Base-by-base conservation (phyloP, 92 coral and sea anemone genomes). In the Umimayanthus kanabou region DNA sequence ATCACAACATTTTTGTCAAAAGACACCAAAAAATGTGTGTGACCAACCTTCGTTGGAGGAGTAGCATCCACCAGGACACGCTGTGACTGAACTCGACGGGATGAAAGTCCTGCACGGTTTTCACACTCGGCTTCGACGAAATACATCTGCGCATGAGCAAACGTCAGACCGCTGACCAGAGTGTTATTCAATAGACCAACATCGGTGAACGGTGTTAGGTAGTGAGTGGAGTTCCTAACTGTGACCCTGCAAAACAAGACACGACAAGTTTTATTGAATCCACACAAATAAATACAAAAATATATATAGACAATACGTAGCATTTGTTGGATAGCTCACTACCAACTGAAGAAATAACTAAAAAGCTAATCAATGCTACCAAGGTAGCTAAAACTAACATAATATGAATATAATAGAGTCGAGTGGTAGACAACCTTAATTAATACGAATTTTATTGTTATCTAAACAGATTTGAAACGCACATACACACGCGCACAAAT, bases 1-100 rank as follows among this genome's bases (percentile, higher is more conserved):
- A 4, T 43, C 49, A 4, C 49, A 26, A 4, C 75, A 70, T 14
- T 26, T 4, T 26, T 26, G 39, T 73, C 8, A 33, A 28, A 20
- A 6, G 9, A 92, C n/a, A n/a, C n/a, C n/a, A n/a, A n/a, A n/a
- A n/a, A 28, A n/a, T 7, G 25, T 18, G 33, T 73, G 39, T 70
- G n/a, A n/a, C 82, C 25, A 83, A 96, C 98, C 97, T 94, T 93
- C 76, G 93, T 75, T 3, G 98, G 98, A 23, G 96, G 96, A 30
- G 97, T 96, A 33, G 81, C 88, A 85, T 96, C 98, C 30, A 96
- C 93, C 39, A 80, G 80, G 15, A 94, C 91, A 22, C 88, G 89
- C 73, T 39, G 64, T 6, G 93, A 91, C 33, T 89, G 87, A 16
- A 80, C 91, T 22, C 82, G 88, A 74, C 76, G 81, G 42, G 93